Conservation (phyloP, 1,140 invertebrate species). For the Tribolium castaneum region DNA sequence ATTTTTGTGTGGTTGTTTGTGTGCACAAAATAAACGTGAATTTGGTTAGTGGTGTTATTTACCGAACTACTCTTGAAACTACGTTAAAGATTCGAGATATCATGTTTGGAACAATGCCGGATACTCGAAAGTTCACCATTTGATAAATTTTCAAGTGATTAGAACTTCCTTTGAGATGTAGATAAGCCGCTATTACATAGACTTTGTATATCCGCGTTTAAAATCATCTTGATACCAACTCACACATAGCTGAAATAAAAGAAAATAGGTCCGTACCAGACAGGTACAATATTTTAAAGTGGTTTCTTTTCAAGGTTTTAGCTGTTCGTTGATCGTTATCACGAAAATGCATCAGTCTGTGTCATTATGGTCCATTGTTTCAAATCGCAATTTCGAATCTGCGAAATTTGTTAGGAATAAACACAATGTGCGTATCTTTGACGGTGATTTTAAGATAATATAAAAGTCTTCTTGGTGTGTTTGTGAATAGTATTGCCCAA, state of each 20-base stretch:
- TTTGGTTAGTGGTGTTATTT: constrained; percentile 34
- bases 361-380: constrained; percentile 57
- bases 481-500: too few relatives aligned
- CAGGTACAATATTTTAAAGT: constrained; percentile 41
- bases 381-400: constrained; percentile 19
- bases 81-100: constrained; percentile 46
- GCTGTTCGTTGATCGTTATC: constrained; percentile 43
- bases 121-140: constrained; percentile 48
- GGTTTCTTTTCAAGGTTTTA: constrained; percentile 45
- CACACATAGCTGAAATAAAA: constrained; percentile 19
- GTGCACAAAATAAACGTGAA: not conserved
- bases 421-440: not conserved
- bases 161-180: constrained; percentile 52
- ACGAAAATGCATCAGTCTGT: constrained; percentile 55
- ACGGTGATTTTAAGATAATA: not conserved
- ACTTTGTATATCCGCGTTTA: constrained; percentile 44
- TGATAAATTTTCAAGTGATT: constrained; percentile 50
- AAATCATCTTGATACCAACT: constrained; percentile 41
- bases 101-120: constrained; percentile 44
- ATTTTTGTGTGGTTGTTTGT: not conserved
- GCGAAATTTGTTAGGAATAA: not conserved
- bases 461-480: not conserved
- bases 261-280: constrained; percentile 22
- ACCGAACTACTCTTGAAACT: constrained; percentile 34
- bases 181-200: constrained; percentile 44